Percentiles rank a stretch among this genome's conserved stretches.
Conservation (phyloP, 1,140 invertebrate genomes). For the Caenorhabditis inopinata region DNA sequence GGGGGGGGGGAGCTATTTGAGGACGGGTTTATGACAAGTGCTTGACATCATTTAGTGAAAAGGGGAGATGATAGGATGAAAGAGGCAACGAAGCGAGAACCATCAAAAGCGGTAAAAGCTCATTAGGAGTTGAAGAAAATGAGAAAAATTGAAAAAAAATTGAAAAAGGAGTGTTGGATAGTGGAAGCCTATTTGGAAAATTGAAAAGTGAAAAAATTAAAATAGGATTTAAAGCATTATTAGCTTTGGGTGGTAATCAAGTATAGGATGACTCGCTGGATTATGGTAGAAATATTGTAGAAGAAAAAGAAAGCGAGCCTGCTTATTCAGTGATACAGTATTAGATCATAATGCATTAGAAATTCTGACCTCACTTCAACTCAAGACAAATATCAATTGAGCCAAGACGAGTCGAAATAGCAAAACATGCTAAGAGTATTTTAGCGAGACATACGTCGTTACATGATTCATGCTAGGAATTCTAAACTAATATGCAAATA, state of each 20-base stretch:
- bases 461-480: not conserved
- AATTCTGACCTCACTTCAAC: not conserved
- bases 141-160: not conserved
- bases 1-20: not conserved
- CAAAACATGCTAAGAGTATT: not conserved
- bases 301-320: too few species aligned
- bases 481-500: not conserved
- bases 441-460: too few species aligned
- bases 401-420: not conserved
- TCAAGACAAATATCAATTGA: not conserved
- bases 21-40: constrained; percentile 32
- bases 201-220: not conserved
- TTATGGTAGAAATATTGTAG: too few species aligned
- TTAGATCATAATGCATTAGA: too few species aligned
- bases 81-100: not conserved
- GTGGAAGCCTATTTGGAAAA: not conserved
- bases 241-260: too few species aligned
- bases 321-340: too few species aligned
- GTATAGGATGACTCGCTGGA: too few species aligned
- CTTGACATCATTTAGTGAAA: constrained; percentile 22
- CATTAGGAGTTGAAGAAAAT: not conserved
- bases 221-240: too few species aligned
- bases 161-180: not conserved
- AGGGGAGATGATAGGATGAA: constrained; percentile 11
- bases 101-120: not conserved